These are phyloP conservation scores for Denticeps clupeoides DNA, from an alignment of 2,797 vertebrate genomes.

Conservation along the genomic window DNA sequence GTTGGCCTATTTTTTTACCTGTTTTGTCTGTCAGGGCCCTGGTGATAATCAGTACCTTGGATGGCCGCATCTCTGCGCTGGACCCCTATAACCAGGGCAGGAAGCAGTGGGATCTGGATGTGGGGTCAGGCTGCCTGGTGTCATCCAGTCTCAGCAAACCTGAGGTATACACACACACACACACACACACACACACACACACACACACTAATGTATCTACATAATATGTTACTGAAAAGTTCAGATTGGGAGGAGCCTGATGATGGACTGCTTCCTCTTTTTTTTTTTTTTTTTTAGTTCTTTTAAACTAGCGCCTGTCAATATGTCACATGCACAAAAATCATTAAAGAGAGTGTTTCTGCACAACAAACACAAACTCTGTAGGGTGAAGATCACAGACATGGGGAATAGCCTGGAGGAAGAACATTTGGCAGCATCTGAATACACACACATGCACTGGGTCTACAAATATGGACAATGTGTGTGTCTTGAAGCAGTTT, in stretches of 20 bases:
- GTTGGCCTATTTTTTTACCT: slow-evolving; percentile 34
- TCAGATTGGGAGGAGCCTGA: no score
- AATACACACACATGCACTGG: no score
- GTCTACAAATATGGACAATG: no score
- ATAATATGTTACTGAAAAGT: no score
- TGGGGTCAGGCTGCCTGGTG: slow-evolving; percentile 85
- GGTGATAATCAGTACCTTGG: slow-evolving; percentile 93
- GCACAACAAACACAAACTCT: slow-evolving; percentile 18
- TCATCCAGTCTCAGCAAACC: slow-evolving; percentile 95
- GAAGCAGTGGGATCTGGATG: slow-evolving; percentile 94
- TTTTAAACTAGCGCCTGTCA: no score
- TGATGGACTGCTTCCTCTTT: no score
- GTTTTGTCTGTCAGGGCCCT: slow-evolving; percentile 62
- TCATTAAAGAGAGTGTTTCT: no score
- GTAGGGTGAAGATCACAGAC: slow-evolving; percentile 16
- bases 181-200: slow-evolving; percentile 5
- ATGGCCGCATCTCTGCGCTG: slow-evolving; percentile 88
- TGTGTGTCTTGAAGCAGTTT: no score
- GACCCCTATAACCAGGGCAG: slow-evolving; percentile 86
- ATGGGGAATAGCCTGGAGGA: slow-evolving; percentile 19
- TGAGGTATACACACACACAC: slow-evolving; percentile 63
- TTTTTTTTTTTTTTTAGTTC: no score
- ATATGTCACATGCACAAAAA: slow-evolving; percentile 43
- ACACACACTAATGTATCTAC: slow-evolving; percentile 30
- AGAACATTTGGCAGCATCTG: slow-evolving; percentile 18